phyloP scores from a whole-genome alignment of 2,888 invertebrate genomes.

The Leptinotarsa juncta region DNA sequence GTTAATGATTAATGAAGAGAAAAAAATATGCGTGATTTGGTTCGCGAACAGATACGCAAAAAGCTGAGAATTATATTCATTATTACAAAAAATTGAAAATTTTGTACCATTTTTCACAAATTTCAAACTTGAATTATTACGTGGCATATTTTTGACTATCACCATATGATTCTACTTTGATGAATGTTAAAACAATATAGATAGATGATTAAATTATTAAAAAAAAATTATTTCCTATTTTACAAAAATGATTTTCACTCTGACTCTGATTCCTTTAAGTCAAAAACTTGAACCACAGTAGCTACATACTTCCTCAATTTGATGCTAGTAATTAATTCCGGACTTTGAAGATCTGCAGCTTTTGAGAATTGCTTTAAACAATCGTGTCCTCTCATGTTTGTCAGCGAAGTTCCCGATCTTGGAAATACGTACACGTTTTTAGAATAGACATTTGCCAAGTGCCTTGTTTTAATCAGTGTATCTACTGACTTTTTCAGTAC shows the following conservation, averaged over 20 bases:
- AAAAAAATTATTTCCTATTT: too few species aligned
- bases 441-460: background rate
- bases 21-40: too few species aligned
- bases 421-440: background rate
- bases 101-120: too few species aligned
- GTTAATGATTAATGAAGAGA: too few species aligned
- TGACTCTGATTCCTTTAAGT: slow-evolving; percentile 48
- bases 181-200: too few species aligned
- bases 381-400: background rate
- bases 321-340: slow-evolving; percentile 44
- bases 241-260: slow-evolving; percentile 24
- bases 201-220: too few species aligned
- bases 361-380: background rate
- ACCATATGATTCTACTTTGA: too few species aligned
- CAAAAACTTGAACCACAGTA: slow-evolving; percentile 51
- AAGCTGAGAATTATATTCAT: too few species aligned
- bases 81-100: too few species aligned
- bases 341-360: background rate
- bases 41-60: too few species aligned
- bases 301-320: slow-evolving; percentile 51
- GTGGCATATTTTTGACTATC: too few species aligned
- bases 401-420: background rate
- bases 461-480: background rate
- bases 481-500: slow-evolving; percentile 28
- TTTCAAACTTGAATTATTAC: too few species aligned